Base-by-base conservation (phyloP, 2,888 invertebrate species). In the Clepsis dumicolana region DNA sequence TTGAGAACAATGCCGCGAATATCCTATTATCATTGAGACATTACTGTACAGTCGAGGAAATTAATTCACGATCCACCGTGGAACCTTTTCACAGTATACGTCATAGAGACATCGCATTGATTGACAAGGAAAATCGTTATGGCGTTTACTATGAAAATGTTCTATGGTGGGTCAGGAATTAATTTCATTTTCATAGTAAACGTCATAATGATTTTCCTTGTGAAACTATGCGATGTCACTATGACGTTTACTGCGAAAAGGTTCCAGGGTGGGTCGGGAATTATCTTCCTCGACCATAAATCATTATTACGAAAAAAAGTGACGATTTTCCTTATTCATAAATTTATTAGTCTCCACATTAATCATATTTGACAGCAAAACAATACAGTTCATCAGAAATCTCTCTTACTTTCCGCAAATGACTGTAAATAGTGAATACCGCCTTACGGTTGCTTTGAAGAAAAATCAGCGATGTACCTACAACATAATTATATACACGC, bases 1-100 rank as follows among this genome's bases (percentile, higher is more conserved):
- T 48, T 50, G 14, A 12, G 27, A 21, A 35, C 25, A 35, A 57
- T 32, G 38, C 50, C 14, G 29, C 52, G 35, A 52, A 25, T 41
- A 3, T 41, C 3, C 7, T n/a, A n/a, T 41, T 29, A 29, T 29
- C 29, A 29, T 29, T 29, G 7, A 29, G 29, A 29, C 29, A 29
- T 29, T 29, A 29, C 29, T 29, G n/a, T n/a, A n/a, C n/a, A n/a
- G n/a, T n/a, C n/a, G n/a, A n/a, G n/a, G n/a, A n/a, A n/a, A n/a
- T n/a, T n/a, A n/a, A n/a, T n/a, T n/a, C n/a, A n/a, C n/a, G n/a
- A n/a, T n/a, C n/a, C n/a, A n/a, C n/a, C n/a, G n/a, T n/a, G n/a
- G n/a, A n/a, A n/a, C n/a, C n/a, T n/a, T n/a, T n/a, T n/a, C n/a
- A n/a, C n/a, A n/a, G n/a, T n/a, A n/a, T n/a, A n/a, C n/a, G n/a